A percentile compares a stretch with the other conserved stretches of the same genome.
Conservation (phyloP, 2,888 invertebrate genomes). For the Pedicia rivosa region DNA sequence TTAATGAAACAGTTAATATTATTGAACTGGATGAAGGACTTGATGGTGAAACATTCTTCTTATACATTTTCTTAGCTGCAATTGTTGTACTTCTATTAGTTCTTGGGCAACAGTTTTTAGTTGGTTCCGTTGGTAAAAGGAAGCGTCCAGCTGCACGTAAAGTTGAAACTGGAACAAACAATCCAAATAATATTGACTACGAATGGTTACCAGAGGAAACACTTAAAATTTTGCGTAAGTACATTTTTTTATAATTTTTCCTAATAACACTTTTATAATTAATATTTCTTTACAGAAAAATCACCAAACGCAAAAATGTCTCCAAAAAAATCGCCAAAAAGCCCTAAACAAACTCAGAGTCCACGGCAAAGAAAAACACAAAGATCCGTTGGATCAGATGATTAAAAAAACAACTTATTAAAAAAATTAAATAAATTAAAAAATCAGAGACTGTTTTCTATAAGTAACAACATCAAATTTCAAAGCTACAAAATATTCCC, state of each 20-base stretch:
- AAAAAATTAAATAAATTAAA: too few relatives aligned
- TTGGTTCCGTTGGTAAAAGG: constrained; percentile 63
- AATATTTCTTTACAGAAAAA: constrained; percentile 43
- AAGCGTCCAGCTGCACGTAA: constrained; percentile 36
- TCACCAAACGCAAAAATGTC: constrained; percentile 54
- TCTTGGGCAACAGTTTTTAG: constrained; percentile 73
- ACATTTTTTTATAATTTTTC: constrained; percentile 5
- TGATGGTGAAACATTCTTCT: constrained; percentile 97
- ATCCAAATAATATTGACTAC: constrained; percentile 84
- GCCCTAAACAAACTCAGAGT: constrained; percentile 40
- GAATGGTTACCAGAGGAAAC: constrained; percentile 96
- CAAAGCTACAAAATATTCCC: too few relatives aligned
- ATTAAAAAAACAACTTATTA: too few relatives aligned
- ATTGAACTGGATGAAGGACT: constrained; percentile 93
- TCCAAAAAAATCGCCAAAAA: constrained; percentile 34
- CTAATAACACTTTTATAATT: not conserved
- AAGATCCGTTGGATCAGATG: constrained; percentile 34
- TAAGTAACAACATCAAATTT: too few relatives aligned
- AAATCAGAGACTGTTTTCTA: too few relatives aligned
- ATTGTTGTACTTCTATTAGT: constrained; percentile 75
- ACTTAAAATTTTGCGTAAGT: constrained; percentile 68
- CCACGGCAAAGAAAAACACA: constrained; percentile 65
- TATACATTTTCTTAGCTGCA: constrained; percentile 89
- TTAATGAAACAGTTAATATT: constrained; percentile 94
- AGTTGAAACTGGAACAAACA: constrained; percentile 83